Conservation (phyloP, 2,888 invertebrate species). For the Caenorhabditis virilis region DNA sequence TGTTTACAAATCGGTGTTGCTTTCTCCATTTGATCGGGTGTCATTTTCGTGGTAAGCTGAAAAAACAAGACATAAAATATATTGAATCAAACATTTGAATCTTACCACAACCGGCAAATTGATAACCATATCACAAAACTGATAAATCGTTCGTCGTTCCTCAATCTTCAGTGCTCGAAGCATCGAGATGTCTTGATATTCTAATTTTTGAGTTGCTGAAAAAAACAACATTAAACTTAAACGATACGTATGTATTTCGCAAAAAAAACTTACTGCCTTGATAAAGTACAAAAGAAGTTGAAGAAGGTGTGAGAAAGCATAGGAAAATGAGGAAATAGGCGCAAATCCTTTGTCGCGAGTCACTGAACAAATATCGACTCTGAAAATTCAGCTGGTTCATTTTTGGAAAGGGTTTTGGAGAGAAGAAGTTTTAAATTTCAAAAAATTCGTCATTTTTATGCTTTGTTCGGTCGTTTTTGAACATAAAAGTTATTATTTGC, state of each 20-base stretch:
- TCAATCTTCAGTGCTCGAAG: slow-evolving; percentile 27
- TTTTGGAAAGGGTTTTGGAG: background rate
- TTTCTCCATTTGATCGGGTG: slow-evolving; percentile 29
- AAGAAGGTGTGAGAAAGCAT: slow-evolving; percentile 31
- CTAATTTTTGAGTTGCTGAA: slow-evolving; percentile 34
- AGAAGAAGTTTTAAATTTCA: background rate
- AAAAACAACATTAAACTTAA: background rate
- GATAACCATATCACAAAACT: slow-evolving; percentile 32
- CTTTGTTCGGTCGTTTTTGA: no score
- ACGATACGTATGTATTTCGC: background rate
- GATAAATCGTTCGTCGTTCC: slow-evolving; percentile 31
- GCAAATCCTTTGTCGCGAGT: slow-evolving; percentile 38
- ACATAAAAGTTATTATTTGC: no score
- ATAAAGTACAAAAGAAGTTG: slow-evolving; percentile 30
- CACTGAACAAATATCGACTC: slow-evolving; percentile 43
- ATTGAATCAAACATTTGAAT: no score
- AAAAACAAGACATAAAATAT: slow-evolving; percentile 4
- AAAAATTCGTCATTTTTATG: slow-evolving; percentile 8
- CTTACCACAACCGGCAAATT: slow-evolving; percentile 27
- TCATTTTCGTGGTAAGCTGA: slow-evolving; percentile 27
- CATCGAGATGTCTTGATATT: slow-evolving; percentile 31
- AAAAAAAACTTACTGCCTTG: slow-evolving; percentile 33
- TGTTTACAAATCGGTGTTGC: slow-evolving; percentile 32
- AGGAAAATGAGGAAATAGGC: slow-evolving; percentile 30
- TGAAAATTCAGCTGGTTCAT: slow-evolving; percentile 9